Base-by-base conservation (phyloP, 2,888 invertebrate genomes). In the Bombylius discolor region DNA sequence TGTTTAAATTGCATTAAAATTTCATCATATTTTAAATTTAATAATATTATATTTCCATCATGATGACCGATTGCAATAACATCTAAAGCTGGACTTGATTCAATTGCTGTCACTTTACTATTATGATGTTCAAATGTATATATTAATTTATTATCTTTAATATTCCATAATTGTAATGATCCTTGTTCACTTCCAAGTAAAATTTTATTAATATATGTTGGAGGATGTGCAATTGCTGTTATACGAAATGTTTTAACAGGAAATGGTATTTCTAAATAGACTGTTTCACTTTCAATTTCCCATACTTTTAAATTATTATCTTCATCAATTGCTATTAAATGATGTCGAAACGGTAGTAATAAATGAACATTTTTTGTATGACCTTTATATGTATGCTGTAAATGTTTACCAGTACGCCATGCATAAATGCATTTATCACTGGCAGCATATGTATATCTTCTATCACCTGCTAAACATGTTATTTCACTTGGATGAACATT, bases 141-240 rank as follows among this genome's bases (percentile, higher is more conserved):
- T 51, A 94, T 78, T 61, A 88, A 74, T 66, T 85, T 85, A 46
- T 82, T 82, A 31, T 82, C 82, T 55, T 85, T 85, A 8, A 97
- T 75, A 74, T 98, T 98, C 91, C 94, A 94, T 60, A 98, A 71
- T 66, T 94, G 92, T 61, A 97, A 66, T 47, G 78, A 72, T 0
- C 96, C 96, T 69, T 93, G 89, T 56, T 82, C 79, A 63, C 92
- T 92, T 1, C 89, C 96, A 47, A 97, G 74, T 36, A 97, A 70
- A 58, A 98, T 81, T 70, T 99, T 99, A 70, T 99, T 98, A 14
- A 95, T 73, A 70, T 98, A 99, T 0, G 97, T 93, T 33, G 83
- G 85, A 0, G 98, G 99, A 77, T 99, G 99, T 56, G 88, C 77
- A n/a, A 96, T 61, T 0, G 89, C 78, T 0, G 88, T 85, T 39